These are phyloP conservation scores for Conus canariensis DNA, from an alignment of 2,888 invertebrate genomes.

Conservation along the genomic window DNA sequence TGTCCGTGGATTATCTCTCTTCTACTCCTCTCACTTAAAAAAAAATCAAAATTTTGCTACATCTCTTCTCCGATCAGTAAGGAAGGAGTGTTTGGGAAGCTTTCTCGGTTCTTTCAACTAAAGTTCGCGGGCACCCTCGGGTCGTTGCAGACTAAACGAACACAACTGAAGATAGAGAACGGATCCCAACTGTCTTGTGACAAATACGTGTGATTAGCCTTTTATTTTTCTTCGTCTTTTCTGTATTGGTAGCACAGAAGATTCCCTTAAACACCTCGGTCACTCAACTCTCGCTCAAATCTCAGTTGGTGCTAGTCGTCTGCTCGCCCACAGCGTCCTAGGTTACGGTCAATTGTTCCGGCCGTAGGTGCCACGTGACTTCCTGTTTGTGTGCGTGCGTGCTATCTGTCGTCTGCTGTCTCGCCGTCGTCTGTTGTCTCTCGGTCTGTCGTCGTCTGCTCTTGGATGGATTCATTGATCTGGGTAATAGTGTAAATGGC, in stretches of 20 bases:
- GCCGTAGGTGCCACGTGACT: constrained; percentile 32
- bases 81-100: too few species aligned
- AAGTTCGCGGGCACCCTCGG: too few species aligned
- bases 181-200: background rate
- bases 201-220: too few species aligned
- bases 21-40: background rate
- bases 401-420: background rate
- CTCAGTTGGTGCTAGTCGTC: background rate
- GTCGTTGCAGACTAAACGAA: too few species aligned
- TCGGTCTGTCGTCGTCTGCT: too few species aligned
- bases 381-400: background rate
- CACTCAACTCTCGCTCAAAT: background rate
- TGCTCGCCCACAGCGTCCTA: constrained; percentile 33
- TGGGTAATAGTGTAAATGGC: too few species aligned
- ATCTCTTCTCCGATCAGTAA: background rate
- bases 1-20: background rate
- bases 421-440: too few species aligned
- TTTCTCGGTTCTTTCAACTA: too few species aligned
- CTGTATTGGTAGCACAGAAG: too few species aligned
- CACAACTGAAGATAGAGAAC: too few species aligned
- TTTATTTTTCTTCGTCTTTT: too few species aligned
- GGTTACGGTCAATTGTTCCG: constrained; percentile 32
- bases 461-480: too few species aligned
- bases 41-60: background rate
- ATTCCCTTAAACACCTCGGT: background rate